These are phyloP conservation scores for Sphecodes monilicornis DNA, from an alignment of 2,888 invertebrate genomes.

Conservation along the genomic window DNA sequence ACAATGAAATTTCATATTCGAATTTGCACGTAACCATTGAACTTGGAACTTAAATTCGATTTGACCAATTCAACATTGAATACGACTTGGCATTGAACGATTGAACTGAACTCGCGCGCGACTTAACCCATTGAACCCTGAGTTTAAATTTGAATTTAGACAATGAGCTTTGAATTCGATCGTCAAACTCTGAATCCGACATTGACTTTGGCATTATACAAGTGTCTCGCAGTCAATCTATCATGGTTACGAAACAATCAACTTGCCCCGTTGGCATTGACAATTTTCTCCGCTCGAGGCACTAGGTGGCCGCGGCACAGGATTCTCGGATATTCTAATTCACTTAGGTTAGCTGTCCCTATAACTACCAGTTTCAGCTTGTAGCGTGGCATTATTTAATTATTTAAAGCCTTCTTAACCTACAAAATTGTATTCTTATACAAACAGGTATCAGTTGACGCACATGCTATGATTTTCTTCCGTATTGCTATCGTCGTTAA, in stretches of 20 bases:
- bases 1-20: too few relatives aligned
- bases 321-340: conserved; percentile 30
- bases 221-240: conserved; percentile 5
- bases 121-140: background rate
- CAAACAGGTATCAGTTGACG: too few relatives aligned
- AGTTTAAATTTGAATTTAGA: background rate
- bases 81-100: background rate
- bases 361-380: too few relatives aligned
- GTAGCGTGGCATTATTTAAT: too few relatives aligned
- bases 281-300: background rate
- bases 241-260: conserved; percentile 1
- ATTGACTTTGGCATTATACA: conserved; percentile 3
- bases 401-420: too few relatives aligned
- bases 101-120: background rate
- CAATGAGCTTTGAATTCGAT: background rate
- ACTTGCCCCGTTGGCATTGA: conserved; percentile 5
- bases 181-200: background rate
- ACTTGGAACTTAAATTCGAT: background rate
- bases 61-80: background rate
- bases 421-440: too few relatives aligned
- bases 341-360: too few relatives aligned
- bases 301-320: background rate
- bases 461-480: too few relatives aligned
- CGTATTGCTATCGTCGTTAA: too few relatives aligned
- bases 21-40: background rate